A percentile compares a stretch with the other conserved stretches of the same genome.
These are phyloP conservation scores for Cryptomyrus ogoouensis DNA, from an alignment of 2,113 vertebrate species.

Conservation along the genomic window DNA sequence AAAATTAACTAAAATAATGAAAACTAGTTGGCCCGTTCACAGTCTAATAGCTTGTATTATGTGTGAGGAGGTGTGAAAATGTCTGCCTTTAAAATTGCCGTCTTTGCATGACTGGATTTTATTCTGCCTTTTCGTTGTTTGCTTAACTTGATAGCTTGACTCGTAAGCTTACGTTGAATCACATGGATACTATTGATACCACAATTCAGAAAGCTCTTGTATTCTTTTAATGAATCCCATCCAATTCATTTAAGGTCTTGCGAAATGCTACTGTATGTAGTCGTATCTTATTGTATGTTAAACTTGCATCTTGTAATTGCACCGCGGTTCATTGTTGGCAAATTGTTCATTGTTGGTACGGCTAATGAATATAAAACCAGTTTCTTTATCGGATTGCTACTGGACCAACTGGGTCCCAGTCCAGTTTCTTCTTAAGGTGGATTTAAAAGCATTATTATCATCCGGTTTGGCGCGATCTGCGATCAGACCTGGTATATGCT, in stretches of 20 bases:
- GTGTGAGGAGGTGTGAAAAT: not conserved
- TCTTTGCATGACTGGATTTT: not conserved
- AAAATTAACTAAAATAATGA: not conserved
- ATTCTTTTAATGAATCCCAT: not conserved
- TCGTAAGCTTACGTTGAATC: not conserved
- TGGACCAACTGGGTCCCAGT: not conserved
- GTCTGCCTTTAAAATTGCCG: not conserved
- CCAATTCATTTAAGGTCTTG: not conserved
- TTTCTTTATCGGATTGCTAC: not conserved
- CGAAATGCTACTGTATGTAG: not conserved
- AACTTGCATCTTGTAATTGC: not conserved
- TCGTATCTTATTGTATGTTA: not conserved
- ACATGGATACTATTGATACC: not conserved
- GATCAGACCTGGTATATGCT: not conserved
- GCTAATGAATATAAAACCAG: not conserved
- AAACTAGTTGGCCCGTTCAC: not conserved
- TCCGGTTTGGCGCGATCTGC: not conserved
- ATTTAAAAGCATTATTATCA: not conserved
- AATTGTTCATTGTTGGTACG: not conserved
- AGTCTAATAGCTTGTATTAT: not conserved
- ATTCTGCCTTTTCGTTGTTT: not conserved
- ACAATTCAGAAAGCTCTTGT: not conserved
- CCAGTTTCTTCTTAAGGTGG: not conserved
- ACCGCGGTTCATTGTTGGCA: not conserved
- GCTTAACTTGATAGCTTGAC: not conserved